Conservation (phyloP, 2,113 vertebrate genomes). For the Pongo abelii region DNA sequence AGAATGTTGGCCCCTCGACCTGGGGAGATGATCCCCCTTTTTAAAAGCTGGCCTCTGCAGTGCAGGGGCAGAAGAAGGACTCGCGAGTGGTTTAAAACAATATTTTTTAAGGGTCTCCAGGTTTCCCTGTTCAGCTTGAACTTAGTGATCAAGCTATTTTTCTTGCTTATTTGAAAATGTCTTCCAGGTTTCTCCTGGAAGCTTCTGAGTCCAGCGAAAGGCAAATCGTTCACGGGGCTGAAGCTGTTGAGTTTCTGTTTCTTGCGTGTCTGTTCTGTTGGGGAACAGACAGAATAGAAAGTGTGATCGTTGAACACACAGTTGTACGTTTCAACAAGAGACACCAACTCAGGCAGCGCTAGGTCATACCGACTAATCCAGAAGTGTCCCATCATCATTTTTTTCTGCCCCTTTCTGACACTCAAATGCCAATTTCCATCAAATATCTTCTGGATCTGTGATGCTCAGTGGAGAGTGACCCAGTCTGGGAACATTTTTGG, state of each 20-base stretch:
- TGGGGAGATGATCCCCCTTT: not conserved
- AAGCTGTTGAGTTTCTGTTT: constrained; percentile 31
- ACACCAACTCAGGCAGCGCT: fast-evolving
- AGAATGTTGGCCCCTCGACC: not conserved
- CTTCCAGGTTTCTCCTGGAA: not conserved
- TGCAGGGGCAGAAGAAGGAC: not conserved
- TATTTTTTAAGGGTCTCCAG: not conserved
- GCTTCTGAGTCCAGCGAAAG: not conserved
- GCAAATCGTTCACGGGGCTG: not conserved
- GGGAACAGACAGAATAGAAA: not conserved
- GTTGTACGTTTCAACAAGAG: not conserved
- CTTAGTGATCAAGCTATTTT: not conserved
- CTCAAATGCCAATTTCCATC: fast-evolving
- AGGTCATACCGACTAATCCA: fast-evolving
- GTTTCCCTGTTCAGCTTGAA: not conserved
- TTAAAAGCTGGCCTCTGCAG: not conserved
- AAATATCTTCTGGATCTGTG: not conserved
- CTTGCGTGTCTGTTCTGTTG: not conserved
- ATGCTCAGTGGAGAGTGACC: not conserved
- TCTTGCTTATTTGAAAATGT: not conserved
- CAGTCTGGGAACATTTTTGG: not conserved
- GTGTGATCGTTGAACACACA: not conserved
- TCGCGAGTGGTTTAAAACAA: not conserved
- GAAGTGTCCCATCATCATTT: not conserved
- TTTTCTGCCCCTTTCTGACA: not conserved